phyloP scores from a whole-genome alignment of 1,140 invertebrate species.

The Plectrocnemia conspersa region DNA sequence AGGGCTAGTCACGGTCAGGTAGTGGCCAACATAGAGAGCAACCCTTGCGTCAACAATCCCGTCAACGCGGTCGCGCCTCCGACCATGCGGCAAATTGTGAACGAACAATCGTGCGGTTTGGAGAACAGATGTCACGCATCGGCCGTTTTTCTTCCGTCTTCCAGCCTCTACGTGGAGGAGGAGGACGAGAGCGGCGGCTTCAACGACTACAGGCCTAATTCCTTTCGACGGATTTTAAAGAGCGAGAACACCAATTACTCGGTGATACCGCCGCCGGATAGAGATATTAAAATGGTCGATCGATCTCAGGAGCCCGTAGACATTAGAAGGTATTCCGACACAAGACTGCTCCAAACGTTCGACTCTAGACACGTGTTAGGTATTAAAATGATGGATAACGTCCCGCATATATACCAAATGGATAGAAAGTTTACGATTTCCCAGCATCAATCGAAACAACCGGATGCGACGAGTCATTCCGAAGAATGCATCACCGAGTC shows the following conservation, averaged over 20 bases:
- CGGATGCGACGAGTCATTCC: slow-evolving; percentile 27
- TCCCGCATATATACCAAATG: slow-evolving; percentile 24
- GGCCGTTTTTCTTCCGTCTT: slow-evolving; percentile 20
- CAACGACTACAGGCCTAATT: slow-evolving; percentile 45
- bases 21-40: slow-evolving; percentile 58
- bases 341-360: slow-evolving; percentile 40
- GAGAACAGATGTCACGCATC: slow-evolving; percentile 14
- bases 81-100: slow-evolving; percentile 31
- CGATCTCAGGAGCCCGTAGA: slow-evolving; percentile 35
- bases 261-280: slow-evolving; percentile 35
- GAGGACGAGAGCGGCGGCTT: slow-evolving; percentile 51
- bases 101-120: slow-evolving; percentile 18
- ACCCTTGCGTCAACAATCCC: slow-evolving; percentile 42
- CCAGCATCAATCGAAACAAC: slow-evolving; percentile 22
- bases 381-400: slow-evolving; percentile 23
- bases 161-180: slow-evolving; percentile 38
- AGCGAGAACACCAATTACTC: slow-evolving; percentile 34
- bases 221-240: slow-evolving; percentile 41
- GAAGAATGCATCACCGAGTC: slow-evolving; percentile 30
- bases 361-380: slow-evolving; percentile 23
- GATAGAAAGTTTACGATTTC: slow-evolving; percentile 19
- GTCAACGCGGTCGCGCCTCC: slow-evolving; percentile 32
- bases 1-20: slow-evolving; percentile 44
- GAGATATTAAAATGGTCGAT: slow-evolving; percentile 32
- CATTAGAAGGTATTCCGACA: slow-evolving; percentile 48